Evolutionary conservation across 2,888 invertebrate genomes (phyloP), one percentile per base, ranked within the genome.

Genomic region (Trichogramma evanescens): DNA sequence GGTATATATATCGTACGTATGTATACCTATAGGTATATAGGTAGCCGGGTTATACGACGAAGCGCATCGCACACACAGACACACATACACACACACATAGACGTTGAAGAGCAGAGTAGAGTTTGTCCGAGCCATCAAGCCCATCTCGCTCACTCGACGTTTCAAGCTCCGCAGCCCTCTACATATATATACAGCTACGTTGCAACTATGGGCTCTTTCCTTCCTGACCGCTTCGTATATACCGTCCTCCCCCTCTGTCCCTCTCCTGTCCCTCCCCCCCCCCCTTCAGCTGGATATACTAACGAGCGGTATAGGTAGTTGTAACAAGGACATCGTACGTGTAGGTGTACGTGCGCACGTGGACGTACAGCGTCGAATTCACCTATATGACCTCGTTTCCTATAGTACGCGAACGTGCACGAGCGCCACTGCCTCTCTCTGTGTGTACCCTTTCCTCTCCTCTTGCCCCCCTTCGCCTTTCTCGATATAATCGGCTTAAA

Each of bases 401-500:
- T 59, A 50, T 8, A 45, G 8, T 45, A 8, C 8, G 8, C 10
- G 45, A 8, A 3, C 2, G 9, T 10, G 52, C 52, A 26, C 48
- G n/a, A 10, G 6, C 39, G 8, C 41, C 41, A 6, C 44, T 38
- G 13, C 13, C 13, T 42, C 52, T 38, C 54, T 56, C 53, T 50
- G 42, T 9, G 41, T 57, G 55, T 60, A 40, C 53, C 56, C 45
- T 56, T 52, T 38, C 13, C 46, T 13, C 26, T 44, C 44, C 54
- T 50, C 56, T 46, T 57, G 54, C 58, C 56, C 61, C 63, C 56
- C 64, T 57, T 66, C 65, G 65, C 66, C 66, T 26, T 26, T 26
- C 26, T 26, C 70, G 67, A 71, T 71, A 72, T 75, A 75, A 75
- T 75, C 74, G 71, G 75, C 75, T 75, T 75, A 74, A 66, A 71